A percentile compares a stretch with the other conserved stretches of the same genome.
Conservation (phyloP, 2,797 vertebrate species). For the Eurystomus glaucurus region DNA sequence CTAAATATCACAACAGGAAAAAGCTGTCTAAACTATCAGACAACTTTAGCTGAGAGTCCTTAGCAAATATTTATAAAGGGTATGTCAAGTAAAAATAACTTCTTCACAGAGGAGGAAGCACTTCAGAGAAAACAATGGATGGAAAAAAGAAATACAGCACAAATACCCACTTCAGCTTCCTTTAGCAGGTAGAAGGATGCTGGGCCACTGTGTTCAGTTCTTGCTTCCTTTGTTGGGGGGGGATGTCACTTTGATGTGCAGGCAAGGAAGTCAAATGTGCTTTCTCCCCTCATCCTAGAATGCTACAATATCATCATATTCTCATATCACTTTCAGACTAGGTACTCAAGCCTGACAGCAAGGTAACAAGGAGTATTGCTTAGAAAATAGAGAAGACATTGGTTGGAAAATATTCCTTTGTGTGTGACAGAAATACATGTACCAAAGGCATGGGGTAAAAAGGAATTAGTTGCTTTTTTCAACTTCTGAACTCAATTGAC, state of each 20-base stretch:
- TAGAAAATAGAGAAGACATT: not conserved
- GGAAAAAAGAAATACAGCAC: not conserved
- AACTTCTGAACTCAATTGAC: not conserved
- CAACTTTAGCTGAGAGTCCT: not conserved
- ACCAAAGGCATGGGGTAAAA: fast-evolving
- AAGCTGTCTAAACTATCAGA: not conserved
- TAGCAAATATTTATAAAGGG: not conserved
- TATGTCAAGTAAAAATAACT: slow-evolving; percentile 11
- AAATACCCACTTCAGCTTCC: not conserved
- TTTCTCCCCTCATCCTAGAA: not conserved
- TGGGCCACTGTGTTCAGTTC: not conserved
- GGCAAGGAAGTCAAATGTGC: not conserved
- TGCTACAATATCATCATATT: not conserved
- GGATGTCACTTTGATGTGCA: fast-evolving
- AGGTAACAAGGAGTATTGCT: not conserved
- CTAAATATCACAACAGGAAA: slow-evolving; percentile 31
- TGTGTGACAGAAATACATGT: not conserved
- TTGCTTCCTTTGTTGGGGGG: not conserved
- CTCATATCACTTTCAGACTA: not conserved
- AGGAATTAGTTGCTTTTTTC: not conserved
- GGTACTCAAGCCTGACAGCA: not conserved
- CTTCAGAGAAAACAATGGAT: not conserved
- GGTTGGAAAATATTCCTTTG: not conserved
- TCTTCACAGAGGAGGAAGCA: not conserved
- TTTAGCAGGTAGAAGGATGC: not conserved